Evolutionary conservation across 2,113 vertebrate species (phyloP).

Genomic region (Etia nguti): DNA sequence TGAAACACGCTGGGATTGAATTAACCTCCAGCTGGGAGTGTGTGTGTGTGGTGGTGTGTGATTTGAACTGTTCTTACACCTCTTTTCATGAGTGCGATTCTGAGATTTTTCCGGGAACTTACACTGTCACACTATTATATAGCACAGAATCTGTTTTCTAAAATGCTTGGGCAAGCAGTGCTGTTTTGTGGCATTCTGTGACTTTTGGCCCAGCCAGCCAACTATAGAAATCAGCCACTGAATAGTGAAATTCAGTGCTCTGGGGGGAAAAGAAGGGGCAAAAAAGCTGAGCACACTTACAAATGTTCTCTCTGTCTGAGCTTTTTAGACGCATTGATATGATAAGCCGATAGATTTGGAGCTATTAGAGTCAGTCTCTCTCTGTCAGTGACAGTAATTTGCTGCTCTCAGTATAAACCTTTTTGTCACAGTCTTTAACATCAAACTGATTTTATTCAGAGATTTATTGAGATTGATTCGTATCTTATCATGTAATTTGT

Average conservation of each 20-base stretch:
- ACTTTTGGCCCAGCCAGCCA: constrained; percentile 37
- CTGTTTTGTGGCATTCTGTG: constrained; percentile 32
- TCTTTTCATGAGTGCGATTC: constrained; percentile 25
- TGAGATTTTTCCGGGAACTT: constrained; percentile 18
- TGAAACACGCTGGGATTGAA: constrained; percentile 64
- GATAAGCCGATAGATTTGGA: constrained; percentile 20
- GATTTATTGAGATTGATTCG: constrained; percentile 64
- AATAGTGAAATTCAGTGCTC: not conserved
- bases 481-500: constrained; percentile 64
- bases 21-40: constrained; percentile 64
- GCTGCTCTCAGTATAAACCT: constrained; percentile 43
- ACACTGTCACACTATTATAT: constrained; percentile 14
- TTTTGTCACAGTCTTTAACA: constrained; percentile 55
- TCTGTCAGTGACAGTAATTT: constrained; percentile 53
- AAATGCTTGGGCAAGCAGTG: constrained; percentile 36
- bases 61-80: constrained; percentile 32
- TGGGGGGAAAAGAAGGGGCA: fast-evolving
- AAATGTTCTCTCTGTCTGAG: not conserved
- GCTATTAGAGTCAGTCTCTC: not conserved
- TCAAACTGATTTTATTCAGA: constrained; percentile 55
- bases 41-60: constrained; percentile 21
- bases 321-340: not conserved
- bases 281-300: not conserved
- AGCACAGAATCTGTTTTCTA: constrained; percentile 9
- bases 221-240: constrained; percentile 13